Evolutionary conservation across 2,888 invertebrate genomes (phyloP), one percentile per base, ranked within the genome.

Genomic region (Ornithoptera priamus): DNA sequence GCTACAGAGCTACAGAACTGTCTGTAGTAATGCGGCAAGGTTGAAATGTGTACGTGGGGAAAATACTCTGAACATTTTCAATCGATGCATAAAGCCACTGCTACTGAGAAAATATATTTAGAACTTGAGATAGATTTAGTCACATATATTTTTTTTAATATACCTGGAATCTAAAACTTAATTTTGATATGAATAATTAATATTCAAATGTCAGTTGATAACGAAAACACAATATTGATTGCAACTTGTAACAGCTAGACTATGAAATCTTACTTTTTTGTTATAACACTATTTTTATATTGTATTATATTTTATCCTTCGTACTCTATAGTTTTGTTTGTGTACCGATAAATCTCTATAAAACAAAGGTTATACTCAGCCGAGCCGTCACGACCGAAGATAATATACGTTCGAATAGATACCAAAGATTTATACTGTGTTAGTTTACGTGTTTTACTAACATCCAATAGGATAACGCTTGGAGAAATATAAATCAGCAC

Each of bases 381-480:
- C 17, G n/a, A 20, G 3, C 50, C 30, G 22, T 60, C 66, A 60
- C 66, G 50, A 50, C n/a, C 60, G 17, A 60, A 24, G 60, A 66
- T 60, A 66, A 66, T 66, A 59, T 60, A 66, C 66, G 58, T 66
- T 66, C 50, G 66, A 66, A 60, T 59, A 53, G 50, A 58, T 66
- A 60, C 30, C 46, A 46, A 58, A 66, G 66, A 66, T 66, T 66
- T 66, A 66, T 66, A 66, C 30, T 18, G 4, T 22, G 46, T 18
- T 42, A 65, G 42, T 65, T 46, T 42, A 46, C 57, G 58, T 30
- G 30, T 30, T 65, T 65, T 59, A n/a, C 59, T 50, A 66, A 59
- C 58, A 59, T 59, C 65, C 59, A 58, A 22, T 65, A 42, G 24
- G 20, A 59, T 24, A 46, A 59, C n/a, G 24, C 57, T 59, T 5